Evolutionary conservation across 2,113 vertebrate species (phyloP), one percentile per base, ranked within the genome.

Genomic region (Corvus cornix): DNA sequence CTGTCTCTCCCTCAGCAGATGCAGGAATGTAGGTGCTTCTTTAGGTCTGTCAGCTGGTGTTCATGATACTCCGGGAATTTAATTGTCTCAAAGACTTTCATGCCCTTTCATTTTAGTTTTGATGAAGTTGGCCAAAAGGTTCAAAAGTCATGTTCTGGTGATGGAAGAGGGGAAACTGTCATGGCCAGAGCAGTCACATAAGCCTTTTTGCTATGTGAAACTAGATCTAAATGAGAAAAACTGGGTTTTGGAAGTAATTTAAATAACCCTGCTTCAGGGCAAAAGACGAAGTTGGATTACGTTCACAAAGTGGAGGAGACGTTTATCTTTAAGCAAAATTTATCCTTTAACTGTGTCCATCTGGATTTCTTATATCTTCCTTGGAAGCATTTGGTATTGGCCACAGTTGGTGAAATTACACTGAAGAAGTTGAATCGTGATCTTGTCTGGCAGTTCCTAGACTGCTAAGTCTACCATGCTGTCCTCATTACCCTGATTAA

Each of bases 311-410:
- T 66, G 58, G 70, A 76, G 91, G 72, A 73, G 58, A 66, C 3
- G 0, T 94, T 93, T 95, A 83, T 92, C 86, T 90, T 93, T 60
- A 89, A 84, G 73, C 58, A 44, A 72, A 49, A 66, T 56, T 79
- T 87, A 75, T 79, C 58, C 62, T 43, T 85, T 96, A 94, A 93
- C 51, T 82, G 24, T 24, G 41, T 76, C 91, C 91, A 91, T 96
- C 89, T 96, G 87, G 78, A 68, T 91, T 96, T 85, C 58, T 87
- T 66, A 12, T 55, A 5, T 68, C 67, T 83, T 87, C 49, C 49
- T 76, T 1, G 1, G 67, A 91, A 94, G 76, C 78, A 88, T 87
- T 77, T 96, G 84, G 28, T 76, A 7, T 53, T 87, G 81, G 70
- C 87, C 66, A 53, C 58, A 84, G 27, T 66, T 89, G 52, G 51